Base-by-base conservation (phyloP, 2,888 invertebrate genomes). In the Drosophila conformis region DNA sequence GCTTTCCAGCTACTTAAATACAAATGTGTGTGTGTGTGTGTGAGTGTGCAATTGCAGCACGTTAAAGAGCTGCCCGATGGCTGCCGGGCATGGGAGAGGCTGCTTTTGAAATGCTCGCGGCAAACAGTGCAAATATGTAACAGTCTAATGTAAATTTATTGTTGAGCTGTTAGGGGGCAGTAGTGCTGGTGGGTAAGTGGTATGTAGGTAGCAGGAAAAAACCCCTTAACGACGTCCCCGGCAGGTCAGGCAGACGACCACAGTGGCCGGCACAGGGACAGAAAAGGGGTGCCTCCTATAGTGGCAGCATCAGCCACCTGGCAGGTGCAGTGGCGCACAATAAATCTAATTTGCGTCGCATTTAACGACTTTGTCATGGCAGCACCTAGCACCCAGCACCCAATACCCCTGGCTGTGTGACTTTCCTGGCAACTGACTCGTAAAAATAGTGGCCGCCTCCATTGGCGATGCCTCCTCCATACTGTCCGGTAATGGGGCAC, bases 321-420 rank as follows among this genome's bases (percentile, higher is more conserved):
- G 89, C 87, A 80, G 84, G 82, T 90, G 90, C 90, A 89, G 80
- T 80, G 87, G 82, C 69, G 85, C 77, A 90, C 90, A 90, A 90
- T 91, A 91, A 91, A 91, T 91, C 91, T 92, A 92, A 91, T 91
- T 91, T 91, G 91, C 85, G 91, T 91, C 91, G 91, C 89, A 91
- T 90, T 90, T 91, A 91, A 85, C 90, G 91, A 91, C 91, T 91
- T 86, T 90, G 91, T 91, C 91, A 90, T 82, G 90, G 80, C 81
- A 78, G 82, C 80, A 27, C 18, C 36, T 27, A 27, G 7, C 54
- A 18, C 13, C 36, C 27, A 46, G 7, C 25, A 29, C 51, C 36
- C 59, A 68, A 61, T 74, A 53, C 60, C 53, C 36, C 58, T 48
- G 49, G 49, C 53, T 27, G 65, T 59, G 48, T 65, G 61, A 69